Evolutionary conservation across 2,797 vertebrate genomes (phyloP).

Genomic region (Rhodeus uyekii): DNA sequence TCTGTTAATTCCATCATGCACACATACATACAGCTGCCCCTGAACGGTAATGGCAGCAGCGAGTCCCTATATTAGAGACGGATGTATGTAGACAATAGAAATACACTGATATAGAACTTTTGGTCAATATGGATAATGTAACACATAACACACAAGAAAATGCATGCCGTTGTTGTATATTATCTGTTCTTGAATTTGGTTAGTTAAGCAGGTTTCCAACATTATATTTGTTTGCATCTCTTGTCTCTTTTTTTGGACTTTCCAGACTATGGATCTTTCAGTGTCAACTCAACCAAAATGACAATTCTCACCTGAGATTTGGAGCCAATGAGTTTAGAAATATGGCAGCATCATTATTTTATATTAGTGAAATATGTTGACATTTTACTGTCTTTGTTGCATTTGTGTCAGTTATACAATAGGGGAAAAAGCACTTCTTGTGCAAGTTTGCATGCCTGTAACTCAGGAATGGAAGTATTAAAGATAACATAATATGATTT

Average conservation of each 20-base stretch:
- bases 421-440: too few relatives aligned
- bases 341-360: too few relatives aligned
- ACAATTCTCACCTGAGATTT: too few relatives aligned
- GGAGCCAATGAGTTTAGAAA: too few relatives aligned
- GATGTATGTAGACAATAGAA: background rate
- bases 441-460: too few relatives aligned
- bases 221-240: background rate
- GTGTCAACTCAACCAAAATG: too few relatives aligned
- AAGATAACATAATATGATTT: too few relatives aligned
- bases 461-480: too few relatives aligned
- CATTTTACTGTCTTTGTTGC: too few relatives aligned
- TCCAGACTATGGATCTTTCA: too few relatives aligned
- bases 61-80: background rate
- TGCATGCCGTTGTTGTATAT: background rate
- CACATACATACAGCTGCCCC: conserved; percentile 3
- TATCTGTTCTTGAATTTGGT: background rate
- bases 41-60: background rate
- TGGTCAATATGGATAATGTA: background rate
- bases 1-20: conserved; percentile 19
- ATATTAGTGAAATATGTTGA: too few relatives aligned
- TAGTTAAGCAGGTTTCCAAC: background rate
- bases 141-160: background rate
- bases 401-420: too few relatives aligned
- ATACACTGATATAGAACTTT: background rate
- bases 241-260: background rate